These are phyloP conservation scores for Peromyscus nudipes DNA, from an alignment of 2,797 vertebrate genomes.

Conservation along the genomic window DNA sequence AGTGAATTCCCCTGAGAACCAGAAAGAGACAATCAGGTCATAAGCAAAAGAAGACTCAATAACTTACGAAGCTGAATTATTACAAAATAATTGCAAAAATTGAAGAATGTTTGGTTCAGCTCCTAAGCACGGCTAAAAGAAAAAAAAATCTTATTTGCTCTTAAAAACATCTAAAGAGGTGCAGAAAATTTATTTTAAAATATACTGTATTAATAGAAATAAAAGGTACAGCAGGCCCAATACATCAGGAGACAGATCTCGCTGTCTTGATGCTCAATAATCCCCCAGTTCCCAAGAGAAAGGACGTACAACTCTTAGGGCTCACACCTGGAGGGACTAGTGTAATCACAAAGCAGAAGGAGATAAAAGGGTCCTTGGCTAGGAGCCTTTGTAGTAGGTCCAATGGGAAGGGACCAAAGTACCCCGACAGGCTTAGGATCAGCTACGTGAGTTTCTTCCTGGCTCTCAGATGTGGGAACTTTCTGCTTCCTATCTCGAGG, in stretches of 20 bases:
- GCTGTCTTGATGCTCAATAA: not conserved
- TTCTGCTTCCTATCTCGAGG: not conserved
- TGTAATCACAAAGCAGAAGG: not conserved
- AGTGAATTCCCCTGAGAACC: not conserved
- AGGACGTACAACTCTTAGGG: not conserved
- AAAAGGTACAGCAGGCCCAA: no score
- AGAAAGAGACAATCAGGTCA: not conserved
- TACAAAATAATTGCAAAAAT: not conserved
- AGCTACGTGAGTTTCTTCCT: not conserved
- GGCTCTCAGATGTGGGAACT: not conserved
- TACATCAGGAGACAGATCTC: not conserved
- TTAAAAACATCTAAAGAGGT: not conserved
- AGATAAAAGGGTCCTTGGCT: no score
- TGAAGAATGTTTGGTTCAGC: not conserved
- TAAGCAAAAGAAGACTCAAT: not conserved
- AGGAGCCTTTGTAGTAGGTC: not conserved
- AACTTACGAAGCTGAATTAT: not conserved
- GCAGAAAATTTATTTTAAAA: not conserved
- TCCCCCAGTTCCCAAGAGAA: not conserved
- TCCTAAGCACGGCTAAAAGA: not conserved
- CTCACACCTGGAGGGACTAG: not conserved
- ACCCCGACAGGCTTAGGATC: accelerated
- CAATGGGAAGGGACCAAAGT: not conserved
- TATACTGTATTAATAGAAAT: not conserved
- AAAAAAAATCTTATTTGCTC: not conserved